A percentile compares a stretch with the other conserved stretches of the same genome.
phyloP scores from a whole-genome alignment of 2,888 invertebrate genomes.

The Pachydiplax longipennis region DNA sequence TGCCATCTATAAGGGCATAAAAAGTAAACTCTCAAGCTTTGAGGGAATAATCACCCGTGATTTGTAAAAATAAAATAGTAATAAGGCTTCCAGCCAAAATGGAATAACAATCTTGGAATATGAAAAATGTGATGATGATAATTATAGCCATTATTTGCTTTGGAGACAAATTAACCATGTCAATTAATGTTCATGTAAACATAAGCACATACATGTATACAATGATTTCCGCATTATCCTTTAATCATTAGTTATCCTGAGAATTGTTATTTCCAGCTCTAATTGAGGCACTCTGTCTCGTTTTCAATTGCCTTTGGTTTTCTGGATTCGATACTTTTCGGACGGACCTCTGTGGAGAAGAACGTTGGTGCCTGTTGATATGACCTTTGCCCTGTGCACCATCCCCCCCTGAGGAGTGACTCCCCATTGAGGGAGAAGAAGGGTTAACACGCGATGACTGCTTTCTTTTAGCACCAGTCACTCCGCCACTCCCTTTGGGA shows the following conservation, averaged over 20 bases:
- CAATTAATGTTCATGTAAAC: background rate
- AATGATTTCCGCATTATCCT: background rate
- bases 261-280: background rate
- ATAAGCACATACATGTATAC: background rate
- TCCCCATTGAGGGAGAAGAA: background rate
- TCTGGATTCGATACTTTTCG: slow-evolving; percentile 16
- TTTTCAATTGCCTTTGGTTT: slow-evolving; percentile 10
- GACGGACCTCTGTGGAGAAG: slow-evolving; percentile 24
- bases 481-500: slow-evolving; percentile 22
- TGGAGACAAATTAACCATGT: background rate
- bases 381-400: background rate
- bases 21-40: background rate
- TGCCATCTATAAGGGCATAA: background rate
- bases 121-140: background rate
- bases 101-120: slow-evolving; percentile 9
- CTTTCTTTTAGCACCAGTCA: slow-evolving; percentile 31
- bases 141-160: background rate
- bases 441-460: background rate
- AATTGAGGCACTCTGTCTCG: background rate
- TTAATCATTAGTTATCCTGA: background rate
- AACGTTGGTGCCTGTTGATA: slow-evolving; percentile 1
- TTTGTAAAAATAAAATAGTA: background rate
- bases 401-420: background rate
- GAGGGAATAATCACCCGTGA: background rate
- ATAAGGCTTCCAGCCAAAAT: slow-evolving; percentile 12